These are phyloP conservation scores for Atrichornis clamosus DNA, from an alignment of 2,113 vertebrate species.

Conservation along the genomic window DNA sequence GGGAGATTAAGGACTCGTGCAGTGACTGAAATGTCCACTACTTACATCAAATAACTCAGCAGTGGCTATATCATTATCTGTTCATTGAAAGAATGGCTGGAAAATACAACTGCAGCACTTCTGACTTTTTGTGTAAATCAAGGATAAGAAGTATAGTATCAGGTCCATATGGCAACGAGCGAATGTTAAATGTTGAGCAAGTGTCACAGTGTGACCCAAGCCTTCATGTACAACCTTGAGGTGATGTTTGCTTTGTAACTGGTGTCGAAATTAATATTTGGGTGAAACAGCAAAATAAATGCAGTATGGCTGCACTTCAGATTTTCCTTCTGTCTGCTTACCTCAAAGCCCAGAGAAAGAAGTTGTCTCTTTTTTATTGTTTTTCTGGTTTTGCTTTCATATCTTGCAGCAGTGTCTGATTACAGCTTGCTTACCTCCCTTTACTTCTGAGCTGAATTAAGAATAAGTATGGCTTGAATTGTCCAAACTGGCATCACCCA, in stretches of 20 bases:
- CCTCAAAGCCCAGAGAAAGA: constrained; percentile 50
- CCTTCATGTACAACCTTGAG: not conserved
- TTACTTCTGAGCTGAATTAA: not conserved
- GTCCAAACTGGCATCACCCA: not conserved
- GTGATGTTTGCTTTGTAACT: constrained; percentile 19
- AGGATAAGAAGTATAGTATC: not conserved
- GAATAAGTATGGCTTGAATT: not conserved
- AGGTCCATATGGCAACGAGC: not conserved
- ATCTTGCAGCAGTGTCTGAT: not conserved
- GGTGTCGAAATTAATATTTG: constrained; percentile 11
- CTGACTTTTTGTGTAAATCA: not conserved
- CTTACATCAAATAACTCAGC: constrained; percentile 30
- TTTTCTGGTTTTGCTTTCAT: not conserved
- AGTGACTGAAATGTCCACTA: constrained; percentile 54
- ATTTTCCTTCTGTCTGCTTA: constrained; percentile 13
- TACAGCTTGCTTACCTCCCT: not conserved
- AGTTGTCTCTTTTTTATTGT: not conserved
- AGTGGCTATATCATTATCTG: constrained; percentile 26
- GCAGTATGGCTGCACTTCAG: not conserved
- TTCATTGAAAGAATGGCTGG: constrained; percentile 16
- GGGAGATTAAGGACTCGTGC: constrained; percentile 62
- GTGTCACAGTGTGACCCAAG: constrained; percentile 19
- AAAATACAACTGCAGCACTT: constrained; percentile 1
- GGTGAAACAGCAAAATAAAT: constrained; percentile 7
- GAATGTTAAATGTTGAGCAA: not conserved